A percentile compares a stretch with the other conserved stretches of the same genome.
phyloP scores from a whole-genome alignment of 2,888 invertebrate genomes.

The Sinopyrophorus schimmeli region DNA sequence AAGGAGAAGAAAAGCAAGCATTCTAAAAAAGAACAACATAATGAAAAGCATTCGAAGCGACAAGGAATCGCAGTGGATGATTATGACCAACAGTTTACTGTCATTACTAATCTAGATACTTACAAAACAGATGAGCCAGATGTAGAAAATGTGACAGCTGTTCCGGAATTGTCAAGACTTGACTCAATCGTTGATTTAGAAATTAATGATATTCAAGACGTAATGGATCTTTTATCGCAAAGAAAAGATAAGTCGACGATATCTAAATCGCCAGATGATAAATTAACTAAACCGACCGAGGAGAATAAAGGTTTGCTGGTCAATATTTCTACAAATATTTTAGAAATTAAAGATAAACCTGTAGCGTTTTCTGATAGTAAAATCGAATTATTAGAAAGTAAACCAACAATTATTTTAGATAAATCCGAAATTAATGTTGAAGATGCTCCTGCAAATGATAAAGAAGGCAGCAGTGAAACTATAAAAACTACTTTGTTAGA shows the following conservation, averaged over 20 bases:
- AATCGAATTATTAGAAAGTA: too few relatives aligned
- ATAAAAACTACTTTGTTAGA: too few relatives aligned
- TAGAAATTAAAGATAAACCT: conserved; percentile 7
- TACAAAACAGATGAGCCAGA: conserved; percentile 17
- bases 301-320: conserved; percentile 40
- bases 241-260: too few relatives aligned
- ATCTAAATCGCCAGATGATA: too few relatives aligned
- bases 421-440: background rate
- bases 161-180: conserved; percentile 44
- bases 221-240: conserved; percentile 49
- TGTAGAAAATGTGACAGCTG: conserved; percentile 32
- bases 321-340: conserved; percentile 29
- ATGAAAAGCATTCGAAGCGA: conserved; percentile 35
- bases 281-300: too few relatives aligned
- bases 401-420: too few relatives aligned
- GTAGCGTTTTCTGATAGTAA: conserved; percentile 2
- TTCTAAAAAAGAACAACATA: conserved; percentile 14
- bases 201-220: conserved; percentile 50
- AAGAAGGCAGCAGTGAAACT: too few relatives aligned
- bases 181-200: conserved; percentile 53
- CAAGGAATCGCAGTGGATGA: conserved; percentile 43
- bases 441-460: background rate
- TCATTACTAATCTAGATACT: conserved; percentile 27
- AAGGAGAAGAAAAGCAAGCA: background rate
- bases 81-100: conserved; percentile 31